Conservation (phyloP, 2,888 invertebrate genomes). For the Cylloceria caligata region DNA sequence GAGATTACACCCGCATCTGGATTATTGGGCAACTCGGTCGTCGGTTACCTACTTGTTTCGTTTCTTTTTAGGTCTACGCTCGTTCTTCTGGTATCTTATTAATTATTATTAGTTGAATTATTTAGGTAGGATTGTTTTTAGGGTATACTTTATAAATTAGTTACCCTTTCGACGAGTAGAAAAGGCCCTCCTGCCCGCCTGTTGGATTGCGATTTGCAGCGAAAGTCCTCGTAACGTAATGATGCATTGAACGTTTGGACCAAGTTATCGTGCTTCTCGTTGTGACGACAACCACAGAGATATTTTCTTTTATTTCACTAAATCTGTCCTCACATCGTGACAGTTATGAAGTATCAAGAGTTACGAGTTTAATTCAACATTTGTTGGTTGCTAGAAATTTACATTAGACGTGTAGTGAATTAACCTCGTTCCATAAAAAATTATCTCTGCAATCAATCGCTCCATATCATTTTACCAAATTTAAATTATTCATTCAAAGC, state of each 20-base stretch:
- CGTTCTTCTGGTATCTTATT: conserved; percentile 74
- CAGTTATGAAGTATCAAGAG: conserved; percentile 53
- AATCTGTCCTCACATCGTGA: conserved; percentile 22
- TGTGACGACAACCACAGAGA: conserved; percentile 28
- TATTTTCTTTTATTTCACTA: not conserved
- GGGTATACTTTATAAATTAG: conserved; percentile 67
- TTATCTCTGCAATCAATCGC: conserved; percentile 40
- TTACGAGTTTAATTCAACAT: conserved; percentile 48
- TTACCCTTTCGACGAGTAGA: conserved; percentile 78
- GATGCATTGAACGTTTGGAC: conserved; percentile 56
- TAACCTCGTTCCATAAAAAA: conserved; percentile 44
- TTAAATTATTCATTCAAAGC: not conserved
- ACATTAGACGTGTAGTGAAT: conserved; percentile 62
- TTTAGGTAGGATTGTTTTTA: conserved; percentile 80
- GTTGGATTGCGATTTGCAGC: conserved; percentile 77
- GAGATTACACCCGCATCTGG: conserved; percentile 10
- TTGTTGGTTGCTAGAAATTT: conserved; percentile 63
- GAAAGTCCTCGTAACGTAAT: conserved; percentile 61
- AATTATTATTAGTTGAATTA: conserved; percentile 76
- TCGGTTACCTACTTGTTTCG: conserved; percentile 62
- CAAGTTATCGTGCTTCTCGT: conserved; percentile 53
- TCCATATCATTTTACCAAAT: conserved; percentile 7
- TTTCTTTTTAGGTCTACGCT: conserved; percentile 68
- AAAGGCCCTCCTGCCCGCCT: conserved; percentile 76
- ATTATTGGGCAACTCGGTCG: conserved; percentile 61